A percentile compares a stretch with the other conserved stretches of the same genome.
phyloP scores from a whole-genome alignment of 2,888 invertebrate species.

The Paralinhomoeus sp. region DNA sequence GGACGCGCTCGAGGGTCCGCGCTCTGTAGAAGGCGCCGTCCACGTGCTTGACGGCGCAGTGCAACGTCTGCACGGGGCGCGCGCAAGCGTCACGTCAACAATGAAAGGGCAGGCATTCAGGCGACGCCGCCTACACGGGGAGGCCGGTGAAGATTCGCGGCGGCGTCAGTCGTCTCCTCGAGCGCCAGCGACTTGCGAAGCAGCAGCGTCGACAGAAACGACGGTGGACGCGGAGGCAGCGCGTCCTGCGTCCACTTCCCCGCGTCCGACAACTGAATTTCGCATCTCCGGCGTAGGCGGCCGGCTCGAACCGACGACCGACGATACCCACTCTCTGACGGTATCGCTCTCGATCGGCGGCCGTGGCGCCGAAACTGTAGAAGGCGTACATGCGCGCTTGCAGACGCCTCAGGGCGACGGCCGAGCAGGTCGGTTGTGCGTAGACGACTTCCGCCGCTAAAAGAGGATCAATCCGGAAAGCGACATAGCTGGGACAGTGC shows the following conservation, averaged over 20 bases:
- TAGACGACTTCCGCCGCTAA: constrained; percentile 75
- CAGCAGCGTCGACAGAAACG: constrained; percentile 91
- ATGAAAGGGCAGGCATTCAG: constrained; percentile 34
- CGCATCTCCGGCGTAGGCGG: too few relatives aligned
- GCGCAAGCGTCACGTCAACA: too few relatives aligned
- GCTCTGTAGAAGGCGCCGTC: constrained; percentile 89
- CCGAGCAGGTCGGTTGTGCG: constrained; percentile 44
- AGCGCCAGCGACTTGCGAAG: constrained; percentile 96
- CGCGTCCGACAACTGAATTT: too few relatives aligned
- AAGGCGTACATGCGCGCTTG: constrained; percentile 18
- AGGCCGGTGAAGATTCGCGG: constrained; percentile 90
- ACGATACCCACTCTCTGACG: too few relatives aligned
- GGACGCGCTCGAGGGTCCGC: constrained; percentile 38
- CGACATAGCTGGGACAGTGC: too few relatives aligned
- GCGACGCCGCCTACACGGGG: constrained; percentile 77
- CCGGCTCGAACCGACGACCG: constrained; percentile 17
- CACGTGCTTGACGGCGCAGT: constrained; percentile 96
- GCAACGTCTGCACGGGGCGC: too few relatives aligned
- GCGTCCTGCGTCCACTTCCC: too few relatives aligned
- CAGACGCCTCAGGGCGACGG: constrained; percentile 29
- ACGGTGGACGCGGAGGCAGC: constrained; percentile 63
- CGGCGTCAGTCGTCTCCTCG: constrained; percentile 88
- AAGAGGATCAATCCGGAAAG: too few relatives aligned
- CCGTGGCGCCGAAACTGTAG: too few relatives aligned
- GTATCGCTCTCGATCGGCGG: too few relatives aligned